Conservation (phyloP, 2,113 vertebrate genomes). For the Eulemur macaco region DNA sequence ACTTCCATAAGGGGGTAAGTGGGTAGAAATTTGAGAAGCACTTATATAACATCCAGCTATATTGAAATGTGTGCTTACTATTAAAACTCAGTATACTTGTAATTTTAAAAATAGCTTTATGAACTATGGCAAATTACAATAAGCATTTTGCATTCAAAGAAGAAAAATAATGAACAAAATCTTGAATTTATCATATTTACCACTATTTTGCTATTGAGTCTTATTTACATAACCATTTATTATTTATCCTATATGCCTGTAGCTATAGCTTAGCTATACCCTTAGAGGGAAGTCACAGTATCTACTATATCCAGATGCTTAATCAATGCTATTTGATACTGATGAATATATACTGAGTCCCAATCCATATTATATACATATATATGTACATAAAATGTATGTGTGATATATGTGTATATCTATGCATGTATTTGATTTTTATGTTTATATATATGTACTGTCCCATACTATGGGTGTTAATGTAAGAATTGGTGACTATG, state of each 20-base stretch:
- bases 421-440: neutral
- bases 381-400: neutral
- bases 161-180: constrained; percentile 47
- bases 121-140: constrained; percentile 22
- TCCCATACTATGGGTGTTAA: neutral
- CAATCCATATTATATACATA: neutral
- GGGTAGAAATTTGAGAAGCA: neutral
- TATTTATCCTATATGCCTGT: neutral
- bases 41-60: neutral
- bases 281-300: neutral
- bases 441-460: neutral
- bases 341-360: neutral
- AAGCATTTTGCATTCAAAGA: constrained; percentile 18
- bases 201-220: neutral
- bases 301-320: neutral
- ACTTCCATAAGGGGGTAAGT: neutral
- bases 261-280: neutral
- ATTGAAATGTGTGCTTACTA: neutral
- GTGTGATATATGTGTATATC: neutral
- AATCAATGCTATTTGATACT: neutral
- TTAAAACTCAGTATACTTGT: neutral
- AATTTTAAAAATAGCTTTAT: constrained; percentile 13
- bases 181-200: neutral
- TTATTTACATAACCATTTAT: neutral
- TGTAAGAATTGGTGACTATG: neutral